phyloP scores from a whole-genome alignment of 2,113 vertebrate species.

The Monopterus albus region DNA sequence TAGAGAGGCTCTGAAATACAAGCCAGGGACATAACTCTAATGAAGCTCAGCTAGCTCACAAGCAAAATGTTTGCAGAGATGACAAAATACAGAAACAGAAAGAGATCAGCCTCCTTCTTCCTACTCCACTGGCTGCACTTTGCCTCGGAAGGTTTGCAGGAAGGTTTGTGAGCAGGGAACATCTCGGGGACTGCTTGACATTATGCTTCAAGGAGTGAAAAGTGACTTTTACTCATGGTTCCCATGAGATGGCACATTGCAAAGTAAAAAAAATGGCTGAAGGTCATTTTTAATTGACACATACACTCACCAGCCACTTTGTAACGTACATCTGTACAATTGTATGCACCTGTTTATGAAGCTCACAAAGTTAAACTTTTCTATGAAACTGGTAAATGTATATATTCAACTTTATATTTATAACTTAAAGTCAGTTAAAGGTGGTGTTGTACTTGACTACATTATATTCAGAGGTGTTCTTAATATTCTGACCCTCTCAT shows the following conservation, averaged over 20 bases:
- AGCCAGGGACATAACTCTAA: conserved; percentile 13
- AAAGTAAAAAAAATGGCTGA: neutral
- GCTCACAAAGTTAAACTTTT: no score
- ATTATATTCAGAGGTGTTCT: no score
- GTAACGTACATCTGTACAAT: neutral
- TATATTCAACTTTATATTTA: no score
- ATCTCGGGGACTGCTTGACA: neutral
- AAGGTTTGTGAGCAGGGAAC: conserved; percentile 23
- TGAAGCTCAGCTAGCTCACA: conserved; percentile 29
- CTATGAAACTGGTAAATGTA: no score
- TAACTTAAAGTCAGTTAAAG: no score
- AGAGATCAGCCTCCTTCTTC: conserved; percentile 12
- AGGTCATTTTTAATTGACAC: conserved; percentile 16
- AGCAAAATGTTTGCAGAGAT: conserved; percentile 8
- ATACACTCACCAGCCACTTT: neutral
- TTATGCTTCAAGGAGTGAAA: conserved; percentile 1
- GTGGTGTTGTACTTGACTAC: no score
- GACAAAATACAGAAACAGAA: conserved; percentile 9
- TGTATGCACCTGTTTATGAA: no score
- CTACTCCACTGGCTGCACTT: neutral
- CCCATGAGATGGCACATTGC: neutral
- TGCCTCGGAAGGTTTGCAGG: conserved; percentile 25
- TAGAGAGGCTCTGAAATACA: conserved; percentile 24
- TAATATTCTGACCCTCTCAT: no score
- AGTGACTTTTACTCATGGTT: neutral